Evolutionary conservation across 2,888 invertebrate genomes (phyloP), one percentile per base, ranked within the genome.

Genomic region (Leptinotarsa haldemani): DNA sequence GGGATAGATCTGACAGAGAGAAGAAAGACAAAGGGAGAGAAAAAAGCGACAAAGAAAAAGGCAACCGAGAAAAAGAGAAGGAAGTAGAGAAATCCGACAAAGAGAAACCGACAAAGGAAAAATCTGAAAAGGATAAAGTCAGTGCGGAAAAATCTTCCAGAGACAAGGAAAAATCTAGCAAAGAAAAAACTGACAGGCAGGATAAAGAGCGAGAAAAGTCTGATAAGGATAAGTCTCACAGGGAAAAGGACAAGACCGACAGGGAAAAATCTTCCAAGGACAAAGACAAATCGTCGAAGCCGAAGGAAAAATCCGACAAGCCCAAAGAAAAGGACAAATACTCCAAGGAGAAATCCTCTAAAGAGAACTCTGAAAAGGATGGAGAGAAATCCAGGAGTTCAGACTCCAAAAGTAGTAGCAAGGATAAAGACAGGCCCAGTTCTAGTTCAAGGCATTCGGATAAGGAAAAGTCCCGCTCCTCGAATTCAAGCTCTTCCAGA

Each of bases 11-110:
- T 69, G 77, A 76, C 13, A 77, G 75, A 72, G 47, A 61, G 15
- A 75, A 71, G 61, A 69, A 40, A 50, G 25, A 25, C 9, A 58
- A 58, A 66, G 53, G 30, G 9, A 68, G 69, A 64, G 64, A 46
- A 66, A 89, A 89, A 82, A 81, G 84, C 74, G 88, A 89, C 53
- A 88, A 79, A 74, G 83, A 84, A 74, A 79, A 72, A 69, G 64
- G 76, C 71, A 20, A 46, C 16, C n/a, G n/a, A 67, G 30, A 86
- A 82, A 76, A 75, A 65, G 46, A 82, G 81, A 64, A 77, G 81
- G 78, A 73, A 80, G 86, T 74, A 78, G 82, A 70, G 82, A 82
- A 71, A 47, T 66, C 47, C 16, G 46, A 68, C 4, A 84, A 80
- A 70, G 30, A 30, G 30, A 40, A 9, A 9, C 40, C 40, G 9